These are phyloP conservation scores for Virgularia gustaviana DNA, from an alignment of 92 coral and sea anemone species.

Conservation along the genomic window DNA sequence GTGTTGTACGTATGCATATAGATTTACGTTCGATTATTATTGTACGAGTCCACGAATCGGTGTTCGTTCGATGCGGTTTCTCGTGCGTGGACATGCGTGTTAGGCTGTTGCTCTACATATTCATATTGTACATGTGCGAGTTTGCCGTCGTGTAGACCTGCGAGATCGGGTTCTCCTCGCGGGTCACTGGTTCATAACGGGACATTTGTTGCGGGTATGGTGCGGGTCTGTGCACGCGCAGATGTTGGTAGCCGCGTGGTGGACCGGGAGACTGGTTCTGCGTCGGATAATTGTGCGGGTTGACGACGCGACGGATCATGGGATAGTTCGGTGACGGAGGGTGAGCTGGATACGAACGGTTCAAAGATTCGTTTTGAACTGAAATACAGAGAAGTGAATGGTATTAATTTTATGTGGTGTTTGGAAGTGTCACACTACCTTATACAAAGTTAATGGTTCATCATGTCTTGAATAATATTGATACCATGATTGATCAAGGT, in stretches of 20 bases:
- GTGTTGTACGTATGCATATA: too few species aligned
- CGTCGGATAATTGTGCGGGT: constrained; percentile 21
- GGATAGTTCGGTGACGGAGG: constrained; percentile 85
- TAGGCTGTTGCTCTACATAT: constrained; percentile 10
- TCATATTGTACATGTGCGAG: constrained; percentile 36
- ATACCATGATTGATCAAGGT: too few species aligned
- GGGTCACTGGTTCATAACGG: constrained; percentile 25
- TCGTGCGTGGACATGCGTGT: too few species aligned
- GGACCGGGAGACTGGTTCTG: constrained; percentile 42
- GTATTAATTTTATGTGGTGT: too few species aligned
- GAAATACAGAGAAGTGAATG: constrained; percentile 7
- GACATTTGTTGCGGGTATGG: constrained; percentile 75
- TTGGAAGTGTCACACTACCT: background rate
- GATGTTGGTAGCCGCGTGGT: constrained; percentile 88
- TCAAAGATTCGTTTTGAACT: constrained; percentile 32
- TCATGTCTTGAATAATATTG: too few species aligned
- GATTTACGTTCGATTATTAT: too few species aligned
- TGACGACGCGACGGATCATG: constrained; percentile 80
- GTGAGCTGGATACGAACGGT: constrained; percentile 47
- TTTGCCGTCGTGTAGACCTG: constrained; percentile 36
- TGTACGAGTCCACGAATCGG: too few species aligned
- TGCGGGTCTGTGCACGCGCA: constrained; percentile 88
- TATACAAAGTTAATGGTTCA: too few species aligned
- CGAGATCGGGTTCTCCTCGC: constrained; percentile 28
- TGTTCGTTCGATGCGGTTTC: too few species aligned